These are phyloP conservation scores for Corydoras sp. DNA, from an alignment of 2,113 vertebrate genomes.

Conservation along the genomic window DNA sequence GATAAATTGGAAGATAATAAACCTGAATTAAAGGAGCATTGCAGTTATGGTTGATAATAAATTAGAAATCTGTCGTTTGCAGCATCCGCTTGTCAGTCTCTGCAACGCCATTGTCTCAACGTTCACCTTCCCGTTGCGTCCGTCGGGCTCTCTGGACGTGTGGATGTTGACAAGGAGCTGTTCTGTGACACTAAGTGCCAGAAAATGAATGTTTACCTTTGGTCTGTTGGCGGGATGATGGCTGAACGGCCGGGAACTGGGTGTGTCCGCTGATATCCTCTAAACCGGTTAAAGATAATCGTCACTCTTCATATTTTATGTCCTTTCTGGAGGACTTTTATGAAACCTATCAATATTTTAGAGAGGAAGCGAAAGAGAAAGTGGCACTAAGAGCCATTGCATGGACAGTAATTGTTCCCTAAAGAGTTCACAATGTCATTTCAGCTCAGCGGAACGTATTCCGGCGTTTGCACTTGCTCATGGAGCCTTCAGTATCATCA, in stretches of 20 bases:
- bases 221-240: conserved; percentile 5
- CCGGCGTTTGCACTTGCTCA: no score
- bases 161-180: conserved; percentile 20
- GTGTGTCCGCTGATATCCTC: not conserved
- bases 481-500: no score
- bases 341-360: conserved; percentile 33
- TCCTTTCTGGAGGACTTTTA: conserved; percentile 13
- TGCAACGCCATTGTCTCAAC: no score
- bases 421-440: conserved; percentile 7
- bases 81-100: no score
- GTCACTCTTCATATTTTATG: conserved; percentile 3
- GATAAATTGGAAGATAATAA: no score
- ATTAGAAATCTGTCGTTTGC: no score
- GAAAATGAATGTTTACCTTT: conserved; percentile 17
- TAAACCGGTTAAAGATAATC: conserved; percentile 1
- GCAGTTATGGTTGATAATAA: no score
- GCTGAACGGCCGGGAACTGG: not conserved
- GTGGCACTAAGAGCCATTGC: no score
- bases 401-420: conserved; percentile 13
- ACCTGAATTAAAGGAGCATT: no score
- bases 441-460: no score
- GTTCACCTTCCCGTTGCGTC: not conserved
- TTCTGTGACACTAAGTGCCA: conserved; percentile 2
- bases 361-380: no score
- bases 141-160: conserved; percentile 1